Conservation (phyloP, 2,888 invertebrate species). For the Unio delphinus region DNA sequence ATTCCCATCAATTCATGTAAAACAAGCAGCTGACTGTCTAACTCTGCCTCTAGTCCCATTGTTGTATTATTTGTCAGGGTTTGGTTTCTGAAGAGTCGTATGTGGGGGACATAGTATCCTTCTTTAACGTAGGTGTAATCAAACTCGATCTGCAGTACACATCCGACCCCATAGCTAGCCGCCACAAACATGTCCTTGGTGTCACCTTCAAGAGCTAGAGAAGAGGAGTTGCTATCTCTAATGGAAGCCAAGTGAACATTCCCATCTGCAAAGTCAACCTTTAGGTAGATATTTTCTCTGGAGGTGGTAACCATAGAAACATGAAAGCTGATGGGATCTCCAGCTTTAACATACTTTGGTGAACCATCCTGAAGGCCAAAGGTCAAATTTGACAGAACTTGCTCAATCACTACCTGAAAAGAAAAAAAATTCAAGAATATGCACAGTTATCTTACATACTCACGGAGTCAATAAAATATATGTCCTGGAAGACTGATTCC, state of each 20-base stretch:
- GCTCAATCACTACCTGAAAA: constrained; percentile 41
- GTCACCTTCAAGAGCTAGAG: constrained; percentile 31
- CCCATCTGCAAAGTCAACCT: constrained; percentile 52
- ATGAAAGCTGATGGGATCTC: constrained; percentile 35
- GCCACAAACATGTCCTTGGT: constrained; percentile 45
- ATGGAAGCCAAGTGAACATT: constrained; percentile 35
- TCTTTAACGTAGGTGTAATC: constrained; percentile 41
- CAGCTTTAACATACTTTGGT: constrained; percentile 16
- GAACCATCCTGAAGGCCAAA: constrained; percentile 31
- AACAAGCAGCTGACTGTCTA: background rate
- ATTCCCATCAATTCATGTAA: constrained; percentile 1
- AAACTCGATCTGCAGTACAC: constrained; percentile 49
- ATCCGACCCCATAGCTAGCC: constrained; percentile 57
- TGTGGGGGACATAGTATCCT: constrained; percentile 39
- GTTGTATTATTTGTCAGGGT: background rate
- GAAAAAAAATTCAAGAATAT: background rate
- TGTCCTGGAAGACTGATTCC: no score
- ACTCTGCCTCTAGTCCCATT: background rate
- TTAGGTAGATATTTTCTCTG: constrained; percentile 43
- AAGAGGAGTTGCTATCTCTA: constrained; percentile 39
- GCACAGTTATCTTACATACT: background rate
- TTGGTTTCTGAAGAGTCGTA: constrained; percentile 24
- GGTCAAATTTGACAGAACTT: constrained; percentile 25
- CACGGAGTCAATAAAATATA: no score
- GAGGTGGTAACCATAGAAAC: constrained; percentile 50